A percentile compares a stretch with the other conserved stretches of the same genome.
Evolutionary conservation across 2,113 vertebrate species (phyloP).

Genomic region (Zosterops borbonicus): DNA sequence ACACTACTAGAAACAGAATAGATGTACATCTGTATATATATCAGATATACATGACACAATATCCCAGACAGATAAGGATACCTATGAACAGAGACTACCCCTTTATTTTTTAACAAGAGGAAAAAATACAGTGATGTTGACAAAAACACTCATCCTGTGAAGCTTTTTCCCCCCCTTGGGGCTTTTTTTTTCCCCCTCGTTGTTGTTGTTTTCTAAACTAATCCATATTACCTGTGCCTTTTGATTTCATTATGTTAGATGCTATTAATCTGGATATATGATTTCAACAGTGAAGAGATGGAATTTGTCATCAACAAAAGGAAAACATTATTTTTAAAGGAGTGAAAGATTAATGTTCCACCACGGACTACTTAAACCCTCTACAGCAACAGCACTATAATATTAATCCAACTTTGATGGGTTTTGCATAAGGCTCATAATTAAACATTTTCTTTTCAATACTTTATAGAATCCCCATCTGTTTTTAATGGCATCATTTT

Average conservation of each 20-base stretch:
- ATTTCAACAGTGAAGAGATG: conserved; percentile 79
- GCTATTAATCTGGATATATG: conserved; percentile 75
- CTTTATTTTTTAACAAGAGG: not conserved
- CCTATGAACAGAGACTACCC: not conserved
- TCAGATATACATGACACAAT: not conserved
- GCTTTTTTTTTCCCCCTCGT: not conserved
- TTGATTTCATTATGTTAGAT: conserved; percentile 72
- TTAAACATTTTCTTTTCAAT: conserved; percentile 85
- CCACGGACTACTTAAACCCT: conserved; percentile 77
- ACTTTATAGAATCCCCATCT: conserved; percentile 82
- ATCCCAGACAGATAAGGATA: not conserved
- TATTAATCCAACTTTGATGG: conserved; percentile 80
- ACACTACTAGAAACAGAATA: not conserved
- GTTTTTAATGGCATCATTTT: conserved; percentile 84
- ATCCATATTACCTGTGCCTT: conserved; percentile 72
- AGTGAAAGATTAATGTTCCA: conserved; percentile 80
- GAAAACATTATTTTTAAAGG: conserved; percentile 81
- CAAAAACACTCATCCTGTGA: conserved; percentile 63
- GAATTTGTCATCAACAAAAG: conserved; percentile 82
- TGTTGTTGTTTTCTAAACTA: conserved; percentile 72
- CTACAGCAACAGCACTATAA: conserved; percentile 72
- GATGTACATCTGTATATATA: not conserved
- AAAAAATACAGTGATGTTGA: conserved; percentile 36
- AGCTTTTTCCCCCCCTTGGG: conserved; percentile 23
- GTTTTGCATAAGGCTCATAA: conserved; percentile 82